Conservation (phyloP, 2,113 vertebrate genomes). For the Bambusicola thoracicus region DNA sequence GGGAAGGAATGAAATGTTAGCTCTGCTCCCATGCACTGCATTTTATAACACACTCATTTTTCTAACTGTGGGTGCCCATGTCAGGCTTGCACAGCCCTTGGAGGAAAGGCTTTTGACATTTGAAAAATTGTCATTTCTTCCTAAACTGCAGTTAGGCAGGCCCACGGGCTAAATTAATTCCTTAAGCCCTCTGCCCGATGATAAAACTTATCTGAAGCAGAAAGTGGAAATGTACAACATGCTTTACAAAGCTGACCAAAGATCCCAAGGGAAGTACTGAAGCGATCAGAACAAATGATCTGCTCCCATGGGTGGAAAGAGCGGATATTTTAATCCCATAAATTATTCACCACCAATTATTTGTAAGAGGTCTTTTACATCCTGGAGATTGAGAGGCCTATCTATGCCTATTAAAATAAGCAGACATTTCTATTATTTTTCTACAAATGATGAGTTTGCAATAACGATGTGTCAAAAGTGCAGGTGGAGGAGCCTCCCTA, state of each 20-base stretch:
- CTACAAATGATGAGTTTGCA: neutral
- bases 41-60: neutral
- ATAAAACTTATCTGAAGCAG: conserved; percentile 42
- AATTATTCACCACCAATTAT: conserved; percentile 7
- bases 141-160: neutral
- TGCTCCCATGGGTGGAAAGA: neutral
- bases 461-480: neutral
- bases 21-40: neutral
- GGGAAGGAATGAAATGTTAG: neutral
- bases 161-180: conserved; percentile 7
- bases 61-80: neutral
- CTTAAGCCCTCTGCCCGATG: neutral
- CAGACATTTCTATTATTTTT: neutral
- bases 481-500: fast-evolving
- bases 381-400: neutral
- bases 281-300: conserved; percentile 28
- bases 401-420: neutral
- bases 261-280: neutral
- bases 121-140: neutral
- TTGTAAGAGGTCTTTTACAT: conserved; percentile 1
- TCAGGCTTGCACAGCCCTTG: neutral
- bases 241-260: conserved; percentile 25
- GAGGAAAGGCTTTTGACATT: neutral
- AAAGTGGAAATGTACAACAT: conserved; percentile 22
- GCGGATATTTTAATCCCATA: conserved; percentile 31